phyloP scores from a whole-genome alignment of 2,797 vertebrate species.

The Rhabdophis nuchalis region DNA sequence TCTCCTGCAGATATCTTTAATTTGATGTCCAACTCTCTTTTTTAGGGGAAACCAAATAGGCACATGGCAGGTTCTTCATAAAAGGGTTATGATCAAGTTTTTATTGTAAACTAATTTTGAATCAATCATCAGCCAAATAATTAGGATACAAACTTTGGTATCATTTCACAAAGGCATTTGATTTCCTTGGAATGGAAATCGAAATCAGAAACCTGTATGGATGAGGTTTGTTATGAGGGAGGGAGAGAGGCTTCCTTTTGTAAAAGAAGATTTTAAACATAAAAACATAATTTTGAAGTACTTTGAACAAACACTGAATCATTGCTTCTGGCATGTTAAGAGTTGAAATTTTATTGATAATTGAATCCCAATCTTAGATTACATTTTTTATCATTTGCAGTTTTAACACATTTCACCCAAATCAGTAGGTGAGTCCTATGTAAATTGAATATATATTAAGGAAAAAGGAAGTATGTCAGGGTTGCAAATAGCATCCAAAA shows the following conservation, averaged over 20 bases:
- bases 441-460: not conserved
- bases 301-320: not conserved
- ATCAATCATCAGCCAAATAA: conserved; percentile 20
- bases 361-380: conserved; percentile 11
- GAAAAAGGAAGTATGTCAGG: not conserved
- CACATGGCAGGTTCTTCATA: not conserved
- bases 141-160: conserved; percentile 24
- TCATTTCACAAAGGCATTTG: not conserved
- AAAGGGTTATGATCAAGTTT: not conserved
- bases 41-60: not conserved
- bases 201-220: not conserved
- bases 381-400: conserved; percentile 26
- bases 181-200: conserved; percentile 36
- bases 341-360: conserved; percentile 9
- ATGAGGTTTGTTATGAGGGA: not conserved
- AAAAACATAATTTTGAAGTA: not conserved
- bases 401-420: not conserved
- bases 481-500: too few species aligned
- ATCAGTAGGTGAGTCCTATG: not conserved
- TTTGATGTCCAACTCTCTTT: not conserved
- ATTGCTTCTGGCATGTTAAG: conserved; percentile 10
- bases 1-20: not conserved
- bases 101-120: conserved; percentile 23
- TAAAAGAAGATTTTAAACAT: not conserved
- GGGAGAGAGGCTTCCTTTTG: too few species aligned